Conservation (phyloP, 23 tunicate genomes). For the Trididemnum miniatum region DNA sequence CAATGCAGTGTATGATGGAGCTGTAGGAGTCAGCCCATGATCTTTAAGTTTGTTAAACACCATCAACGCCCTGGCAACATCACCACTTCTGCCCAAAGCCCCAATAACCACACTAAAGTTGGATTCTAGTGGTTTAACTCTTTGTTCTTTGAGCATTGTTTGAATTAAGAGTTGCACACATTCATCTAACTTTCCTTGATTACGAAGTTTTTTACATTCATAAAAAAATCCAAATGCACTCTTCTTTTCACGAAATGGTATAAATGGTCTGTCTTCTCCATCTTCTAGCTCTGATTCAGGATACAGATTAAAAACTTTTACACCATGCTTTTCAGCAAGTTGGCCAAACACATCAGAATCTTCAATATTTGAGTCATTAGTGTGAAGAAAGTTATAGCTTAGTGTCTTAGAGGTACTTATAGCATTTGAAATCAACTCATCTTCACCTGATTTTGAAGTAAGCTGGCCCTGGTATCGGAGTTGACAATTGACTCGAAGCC, state of each 20-base stretch:
- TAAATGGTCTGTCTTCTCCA: not conserved
- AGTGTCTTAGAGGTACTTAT: too few relatives aligned
- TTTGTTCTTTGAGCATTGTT: slow-evolving; percentile 62
- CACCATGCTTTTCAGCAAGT: slow-evolving; percentile 8
- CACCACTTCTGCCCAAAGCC: slow-evolving; percentile 60
- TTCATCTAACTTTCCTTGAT: slow-evolving; percentile 53
- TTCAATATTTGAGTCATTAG: not conserved
- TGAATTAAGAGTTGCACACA: slow-evolving; percentile 67
- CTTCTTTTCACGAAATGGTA: slow-evolving; percentile 28
- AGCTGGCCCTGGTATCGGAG: too few relatives aligned
- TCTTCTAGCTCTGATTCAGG: not conserved
- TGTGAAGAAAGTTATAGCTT: not conserved
- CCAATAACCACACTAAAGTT: slow-evolving; percentile 91
- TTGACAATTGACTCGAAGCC: too few relatives aligned
- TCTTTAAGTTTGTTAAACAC: slow-evolving; percentile 49
- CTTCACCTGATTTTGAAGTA: too few relatives aligned
- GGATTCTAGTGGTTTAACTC: slow-evolving; percentile 60
- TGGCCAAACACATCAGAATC: slow-evolving; percentile 1
- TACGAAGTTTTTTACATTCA: slow-evolving; percentile 67
- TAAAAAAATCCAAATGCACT: slow-evolving; percentile 54
- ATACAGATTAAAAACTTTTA: slow-evolving; percentile 18
- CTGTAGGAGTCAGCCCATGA: slow-evolving; percentile 41
- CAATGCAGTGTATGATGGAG: slow-evolving; percentile 59
- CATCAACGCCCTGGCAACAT: slow-evolving; percentile 47
- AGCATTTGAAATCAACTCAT: too few relatives aligned